A percentile compares a stretch with the other conserved stretches of the same genome.
Evolutionary conservation across 1,140 invertebrate genomes (phyloP).

Genomic region (Contarinia nasturtii): DNA sequence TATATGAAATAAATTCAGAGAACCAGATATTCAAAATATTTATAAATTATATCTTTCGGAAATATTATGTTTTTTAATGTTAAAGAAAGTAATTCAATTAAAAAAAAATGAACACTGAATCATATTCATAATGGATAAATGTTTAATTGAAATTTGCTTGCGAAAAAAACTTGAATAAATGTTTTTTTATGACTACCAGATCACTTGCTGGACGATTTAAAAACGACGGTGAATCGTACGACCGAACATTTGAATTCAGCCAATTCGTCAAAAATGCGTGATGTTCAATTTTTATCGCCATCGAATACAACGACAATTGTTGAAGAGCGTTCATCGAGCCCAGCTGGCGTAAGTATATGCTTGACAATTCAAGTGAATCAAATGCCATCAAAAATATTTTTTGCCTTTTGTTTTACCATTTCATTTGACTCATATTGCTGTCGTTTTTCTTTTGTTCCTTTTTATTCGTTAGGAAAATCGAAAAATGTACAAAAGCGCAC

Average conservation of each 20-base stretch:
- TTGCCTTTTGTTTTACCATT: background rate
- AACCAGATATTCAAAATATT: too few relatives aligned
- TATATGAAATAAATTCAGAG: too few relatives aligned
- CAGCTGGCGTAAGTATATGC: background rate
- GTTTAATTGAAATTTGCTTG: too few relatives aligned
- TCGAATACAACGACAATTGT: background rate
- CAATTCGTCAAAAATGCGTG: background rate
- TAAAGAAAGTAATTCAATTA: too few relatives aligned
- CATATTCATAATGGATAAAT: too few relatives aligned
- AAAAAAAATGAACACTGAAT: too few relatives aligned
- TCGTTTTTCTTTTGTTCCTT: background rate
- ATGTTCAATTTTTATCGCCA: conserved; percentile 1
- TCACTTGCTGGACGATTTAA: background rate
- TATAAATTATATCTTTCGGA: too few relatives aligned
- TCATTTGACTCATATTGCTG: background rate
- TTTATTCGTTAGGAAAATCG: background rate
- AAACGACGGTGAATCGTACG: background rate
- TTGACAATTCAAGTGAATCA: background rate
- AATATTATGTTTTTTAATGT: too few relatives aligned
- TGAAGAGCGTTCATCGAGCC: background rate
- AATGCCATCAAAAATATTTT: background rate
- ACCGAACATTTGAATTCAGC: background rate
- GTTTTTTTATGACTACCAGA: background rate
- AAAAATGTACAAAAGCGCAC: conserved; percentile 17
- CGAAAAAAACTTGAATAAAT: too few relatives aligned